Conservation (phyloP, 1,140 invertebrate genomes). For the Caenorhabditis latens region DNA sequence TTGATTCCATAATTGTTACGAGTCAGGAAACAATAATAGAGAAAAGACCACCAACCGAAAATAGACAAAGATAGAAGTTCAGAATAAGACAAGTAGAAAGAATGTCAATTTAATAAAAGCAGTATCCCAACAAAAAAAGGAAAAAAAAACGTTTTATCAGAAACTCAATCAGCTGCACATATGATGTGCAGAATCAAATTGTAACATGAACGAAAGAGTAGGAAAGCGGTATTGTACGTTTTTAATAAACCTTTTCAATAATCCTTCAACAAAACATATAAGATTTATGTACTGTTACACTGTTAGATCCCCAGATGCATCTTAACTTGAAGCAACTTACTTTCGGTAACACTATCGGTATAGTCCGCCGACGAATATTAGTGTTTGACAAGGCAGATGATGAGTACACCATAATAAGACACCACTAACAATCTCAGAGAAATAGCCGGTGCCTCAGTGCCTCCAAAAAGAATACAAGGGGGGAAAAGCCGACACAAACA, state of each 20-base stretch:
- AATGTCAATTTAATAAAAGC: too few species aligned
- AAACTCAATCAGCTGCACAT: too few species aligned
- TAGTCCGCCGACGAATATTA: slow-evolving; percentile 23
- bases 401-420: slow-evolving; percentile 35
- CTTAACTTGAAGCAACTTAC: neutral
- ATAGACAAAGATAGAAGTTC: neutral
- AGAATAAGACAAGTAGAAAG: too few species aligned
- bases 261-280: too few species aligned
- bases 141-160: too few species aligned
- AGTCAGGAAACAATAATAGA: neutral
- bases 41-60: neutral
- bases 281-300: too few species aligned
- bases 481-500: slow-evolving; percentile 35
- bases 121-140: too few species aligned
- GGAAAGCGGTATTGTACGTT: too few species aligned
- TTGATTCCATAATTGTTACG: slow-evolving; percentile 24
- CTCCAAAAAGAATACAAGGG: slow-evolving; percentile 42
- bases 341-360: neutral
- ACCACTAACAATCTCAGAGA: slow-evolving; percentile 15
- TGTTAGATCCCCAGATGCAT: too few species aligned
- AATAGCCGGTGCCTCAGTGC: neutral
- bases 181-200: too few species aligned
- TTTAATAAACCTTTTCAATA: too few species aligned
- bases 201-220: too few species aligned
- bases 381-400: slow-evolving; percentile 34